phyloP scores from a whole-genome alignment of 92 coral and sea anemone species.

The Zoanthus sociatus region DNA sequence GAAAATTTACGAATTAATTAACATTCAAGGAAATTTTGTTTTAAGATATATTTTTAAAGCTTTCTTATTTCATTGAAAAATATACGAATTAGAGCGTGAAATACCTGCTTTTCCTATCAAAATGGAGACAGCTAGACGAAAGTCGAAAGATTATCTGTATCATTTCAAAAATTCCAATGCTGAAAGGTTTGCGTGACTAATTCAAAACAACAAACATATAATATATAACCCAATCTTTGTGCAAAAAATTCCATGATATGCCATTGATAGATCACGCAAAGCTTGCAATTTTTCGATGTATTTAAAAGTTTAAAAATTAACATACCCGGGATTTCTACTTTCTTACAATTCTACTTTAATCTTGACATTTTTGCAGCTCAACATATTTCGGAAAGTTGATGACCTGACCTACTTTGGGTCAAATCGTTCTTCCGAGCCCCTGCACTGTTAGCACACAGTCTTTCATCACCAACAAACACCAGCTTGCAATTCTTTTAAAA shows the following conservation, averaged over 20 bases:
- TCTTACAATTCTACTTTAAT: not conserved
- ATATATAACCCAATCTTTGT: not conserved
- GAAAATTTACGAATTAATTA: not conserved
- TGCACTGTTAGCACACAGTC: not conserved
- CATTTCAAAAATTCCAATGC: not conserved
- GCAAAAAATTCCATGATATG: not conserved
- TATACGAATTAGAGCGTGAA: not conserved
- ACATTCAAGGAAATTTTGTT: not conserved
- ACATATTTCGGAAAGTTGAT: not conserved
- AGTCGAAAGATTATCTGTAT: not conserved
- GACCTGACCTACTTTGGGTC: conserved; percentile 25
- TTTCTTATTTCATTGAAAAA: not conserved
- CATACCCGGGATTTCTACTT: not conserved
- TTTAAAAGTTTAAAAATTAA: not conserved
- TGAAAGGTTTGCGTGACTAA: not conserved
- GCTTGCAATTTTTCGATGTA: not conserved
- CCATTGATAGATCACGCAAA: conserved; percentile 1
- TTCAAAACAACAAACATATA: too few relatives aligned
- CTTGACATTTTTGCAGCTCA: not conserved
- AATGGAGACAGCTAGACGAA: not conserved
- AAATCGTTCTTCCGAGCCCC: conserved; percentile 1
- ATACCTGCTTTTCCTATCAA: not conserved
- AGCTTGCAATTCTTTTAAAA: not conserved
- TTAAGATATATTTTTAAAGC: not conserved
- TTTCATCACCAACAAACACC: conserved; percentile 17